These are phyloP conservation scores for Sinocyclocheilus anophthalmus DNA, from an alignment of 2,113 vertebrate genomes.

Conservation along the genomic window DNA sequence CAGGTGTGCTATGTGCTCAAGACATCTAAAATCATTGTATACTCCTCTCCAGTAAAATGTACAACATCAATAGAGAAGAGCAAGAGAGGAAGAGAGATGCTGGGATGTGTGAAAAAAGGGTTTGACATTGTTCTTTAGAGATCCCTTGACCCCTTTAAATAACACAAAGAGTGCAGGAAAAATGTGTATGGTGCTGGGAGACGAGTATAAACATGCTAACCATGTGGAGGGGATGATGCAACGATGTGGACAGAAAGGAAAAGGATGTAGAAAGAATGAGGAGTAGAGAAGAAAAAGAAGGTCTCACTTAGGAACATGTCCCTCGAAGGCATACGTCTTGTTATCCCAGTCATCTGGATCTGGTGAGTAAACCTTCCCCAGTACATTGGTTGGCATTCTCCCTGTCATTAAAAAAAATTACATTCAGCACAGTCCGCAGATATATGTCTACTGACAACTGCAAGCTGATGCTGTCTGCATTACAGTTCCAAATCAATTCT, in stretches of 20 bases:
- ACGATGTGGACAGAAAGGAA: slow-evolving; percentile 25
- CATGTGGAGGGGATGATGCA: slow-evolving; percentile 16
- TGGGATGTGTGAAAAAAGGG: not conserved
- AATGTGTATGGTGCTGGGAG: not conserved
- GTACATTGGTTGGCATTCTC: slow-evolving; percentile 79
- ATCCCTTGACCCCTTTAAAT: not conserved
- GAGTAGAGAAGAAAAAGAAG: slow-evolving; percentile 7
- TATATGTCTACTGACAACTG: not conserved
- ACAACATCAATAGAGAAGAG: slow-evolving; percentile 37
- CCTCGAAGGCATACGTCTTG: slow-evolving; percentile 87
- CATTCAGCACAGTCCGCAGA: not conserved
- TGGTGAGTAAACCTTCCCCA: slow-evolving; percentile 86
- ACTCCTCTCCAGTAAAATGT: not conserved
- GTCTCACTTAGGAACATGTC: slow-evolving; percentile 83
- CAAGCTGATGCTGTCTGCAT: not conserved
- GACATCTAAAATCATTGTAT: slow-evolving; percentile 38
- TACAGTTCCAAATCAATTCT: not conserved
- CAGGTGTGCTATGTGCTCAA: slow-evolving; percentile 1
- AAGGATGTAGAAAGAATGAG: not conserved
- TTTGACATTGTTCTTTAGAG: not conserved
- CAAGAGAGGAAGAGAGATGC: slow-evolving; percentile 6
- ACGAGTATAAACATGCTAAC: not conserved
- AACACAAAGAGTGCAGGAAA: slow-evolving; percentile 1
- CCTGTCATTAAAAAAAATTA: slow-evolving; percentile 68
- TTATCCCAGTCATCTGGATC: slow-evolving; percentile 92